Evolutionary conservation across 2,888 invertebrate species (phyloP).

Genomic region (Cataglyphis livida): DNA sequence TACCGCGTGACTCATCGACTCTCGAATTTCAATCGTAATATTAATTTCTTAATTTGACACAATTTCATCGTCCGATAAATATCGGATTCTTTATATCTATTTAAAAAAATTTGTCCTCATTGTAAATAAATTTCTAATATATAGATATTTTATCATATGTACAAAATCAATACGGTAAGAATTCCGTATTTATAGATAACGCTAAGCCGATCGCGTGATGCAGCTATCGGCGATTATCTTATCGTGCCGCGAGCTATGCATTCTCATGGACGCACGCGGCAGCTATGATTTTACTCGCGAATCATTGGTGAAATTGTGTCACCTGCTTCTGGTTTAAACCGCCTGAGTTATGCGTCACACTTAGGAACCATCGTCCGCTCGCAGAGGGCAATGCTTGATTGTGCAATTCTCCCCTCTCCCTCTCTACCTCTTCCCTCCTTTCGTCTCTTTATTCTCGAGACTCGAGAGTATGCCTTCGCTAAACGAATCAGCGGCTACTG

Average conservation of each 20-base stretch:
- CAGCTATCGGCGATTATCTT: slow-evolving; percentile 33
- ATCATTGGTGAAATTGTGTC: slow-evolving; percentile 63
- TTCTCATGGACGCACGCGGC: slow-evolving; percentile 10
- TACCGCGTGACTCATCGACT: slow-evolving; percentile 20
- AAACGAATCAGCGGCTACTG: slow-evolving; percentile 68
- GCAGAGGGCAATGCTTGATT: slow-evolving; percentile 77
- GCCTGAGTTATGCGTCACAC: slow-evolving; percentile 68
- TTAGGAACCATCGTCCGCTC: slow-evolving; percentile 71
- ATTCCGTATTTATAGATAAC: slow-evolving; percentile 14
- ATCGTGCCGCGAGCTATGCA: slow-evolving; percentile 11
- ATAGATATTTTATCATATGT: not conserved
- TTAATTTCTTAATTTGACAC: not conserved
- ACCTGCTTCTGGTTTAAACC: slow-evolving; percentile 58
- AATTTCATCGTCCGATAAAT: not conserved
- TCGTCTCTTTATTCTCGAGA: slow-evolving; percentile 60
- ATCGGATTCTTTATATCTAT: not conserved
- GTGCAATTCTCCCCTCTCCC: slow-evolving; percentile 67
- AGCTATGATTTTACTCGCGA: slow-evolving; percentile 20
- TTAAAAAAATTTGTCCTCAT: not conserved
- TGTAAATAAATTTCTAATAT: slow-evolving; percentile 1
- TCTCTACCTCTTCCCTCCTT: not conserved
- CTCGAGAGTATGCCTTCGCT: slow-evolving; percentile 69
- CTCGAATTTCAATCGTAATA: slow-evolving; percentile 2
- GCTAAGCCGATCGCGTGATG: slow-evolving; percentile 22
- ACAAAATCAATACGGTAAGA: slow-evolving; percentile 1